A percentile compares a stretch with the other conserved stretches of the same genome.
Conservation (phyloP, 2,797 vertebrate species). For the Champsocephalus gunnari region DNA sequence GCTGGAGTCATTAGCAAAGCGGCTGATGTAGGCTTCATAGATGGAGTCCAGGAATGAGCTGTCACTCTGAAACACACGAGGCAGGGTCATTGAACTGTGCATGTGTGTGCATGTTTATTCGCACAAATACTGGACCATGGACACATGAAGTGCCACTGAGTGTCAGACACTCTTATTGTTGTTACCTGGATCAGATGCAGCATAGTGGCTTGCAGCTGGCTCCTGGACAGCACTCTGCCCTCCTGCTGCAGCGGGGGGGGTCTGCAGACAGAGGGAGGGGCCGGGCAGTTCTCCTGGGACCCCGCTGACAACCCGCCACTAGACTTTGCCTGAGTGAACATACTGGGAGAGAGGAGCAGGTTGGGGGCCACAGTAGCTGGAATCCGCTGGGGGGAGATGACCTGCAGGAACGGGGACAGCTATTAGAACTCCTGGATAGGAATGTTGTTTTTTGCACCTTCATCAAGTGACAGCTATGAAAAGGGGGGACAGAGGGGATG, state of each 20-base stretch:
- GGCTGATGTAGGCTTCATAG: conserved; percentile 92
- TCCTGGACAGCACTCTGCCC: conserved; percentile 81
- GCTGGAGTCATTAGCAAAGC: conserved; percentile 77
- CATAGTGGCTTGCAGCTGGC: conserved; percentile 90
- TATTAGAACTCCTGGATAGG: background rate
- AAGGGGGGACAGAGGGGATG: too few species aligned
- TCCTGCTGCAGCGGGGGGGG: conserved; percentile 65
- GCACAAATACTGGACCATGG: background rate
- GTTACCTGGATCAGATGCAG: conserved; percentile 91
- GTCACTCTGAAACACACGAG: conserved; percentile 88
- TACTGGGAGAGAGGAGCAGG: conserved; percentile 90
- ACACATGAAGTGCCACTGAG: background rate
- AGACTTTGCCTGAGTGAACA: conserved; percentile 85
- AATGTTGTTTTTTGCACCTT: too few species aligned
- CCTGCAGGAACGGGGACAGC: conserved; percentile 73
- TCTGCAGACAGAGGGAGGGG: conserved; percentile 52
- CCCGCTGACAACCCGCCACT: conserved; percentile 32
- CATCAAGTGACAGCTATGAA: too few species aligned
- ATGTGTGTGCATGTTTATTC: background rate
- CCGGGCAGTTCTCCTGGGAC: conserved; percentile 53
- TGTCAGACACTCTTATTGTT: background rate
- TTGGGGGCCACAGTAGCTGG: conserved; percentile 85
- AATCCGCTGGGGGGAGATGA: conserved; percentile 85
- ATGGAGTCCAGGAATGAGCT: conserved; percentile 93
- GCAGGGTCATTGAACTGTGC: conserved; percentile 3